Evolutionary conservation across 1,140 invertebrate genomes (phyloP), one percentile per base, ranked within the genome.

Genomic region (Ceratina calcarata): DNA sequence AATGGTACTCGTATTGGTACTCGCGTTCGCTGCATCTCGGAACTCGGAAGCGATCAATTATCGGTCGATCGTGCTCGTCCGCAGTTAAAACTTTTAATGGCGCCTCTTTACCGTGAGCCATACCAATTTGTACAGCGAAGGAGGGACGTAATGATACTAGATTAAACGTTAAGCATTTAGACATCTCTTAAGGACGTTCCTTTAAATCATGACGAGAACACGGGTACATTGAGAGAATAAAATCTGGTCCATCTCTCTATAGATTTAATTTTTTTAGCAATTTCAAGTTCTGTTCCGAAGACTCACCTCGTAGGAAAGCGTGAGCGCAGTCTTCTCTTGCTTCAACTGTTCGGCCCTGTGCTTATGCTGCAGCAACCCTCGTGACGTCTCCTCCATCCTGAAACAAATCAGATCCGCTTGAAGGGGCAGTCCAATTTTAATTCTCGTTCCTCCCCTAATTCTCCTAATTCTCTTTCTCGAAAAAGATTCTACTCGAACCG

Each of bases 341-440:
- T 96, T 96, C 90, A 97, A 91, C 93, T 96, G 95, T 87, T 97
- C 96, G 81, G 95, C 95, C 86, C 95, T 95, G 86, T 94, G 95
- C 91, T 97, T 97, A 91, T 96, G 96, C 87, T 96, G 95, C 86
- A 96, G 91, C 93, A 96, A 93, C 27, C 95, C 94, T 68, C 95
- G 94, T 68, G 96, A 95, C 75, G 95, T 95, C 89, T 96, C 96
- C 91, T 96, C 96, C 95, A 96, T 96, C 91, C 96, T 96, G 94
- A 1, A 95, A 93, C 87, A 94, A 66, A 82, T 73, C 84, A 37
- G 18, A 61, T 51, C 13, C 81, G 27, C 45, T 69, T 80, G 65
- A 78, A 82, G 60, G 24, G 49, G 74, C 58, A 62, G 69, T 61
- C 65, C 51, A 60, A 74, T 83, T 86, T 86, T 86, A 86, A 86